phyloP scores from a whole-genome alignment of 2,113 vertebrate genomes.

The Phrynosoma blainvillii region DNA sequence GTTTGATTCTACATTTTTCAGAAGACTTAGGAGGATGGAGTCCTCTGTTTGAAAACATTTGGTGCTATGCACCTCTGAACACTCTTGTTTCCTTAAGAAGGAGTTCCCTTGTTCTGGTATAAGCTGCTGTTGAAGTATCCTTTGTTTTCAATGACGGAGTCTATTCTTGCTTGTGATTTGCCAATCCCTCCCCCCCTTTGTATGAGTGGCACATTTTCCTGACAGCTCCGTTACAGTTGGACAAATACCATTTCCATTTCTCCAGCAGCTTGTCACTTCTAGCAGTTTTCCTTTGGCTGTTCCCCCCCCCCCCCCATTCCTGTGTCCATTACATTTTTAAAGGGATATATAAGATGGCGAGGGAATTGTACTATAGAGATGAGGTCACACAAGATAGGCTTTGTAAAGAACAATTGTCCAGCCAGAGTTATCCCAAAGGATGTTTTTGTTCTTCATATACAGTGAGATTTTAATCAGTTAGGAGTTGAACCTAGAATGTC shows the following conservation, averaged over 20 bases:
- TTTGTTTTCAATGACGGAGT: not conserved
- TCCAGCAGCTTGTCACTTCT: conserved; percentile 40
- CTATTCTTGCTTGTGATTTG: not conserved
- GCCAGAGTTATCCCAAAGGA: not conserved
- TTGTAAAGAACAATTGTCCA: not conserved
- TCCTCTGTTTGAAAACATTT: not conserved
- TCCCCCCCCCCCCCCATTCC: conserved; percentile 18
- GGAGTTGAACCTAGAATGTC: not conserved
- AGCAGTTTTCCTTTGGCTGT: conserved; percentile 8
- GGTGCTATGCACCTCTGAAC: not conserved
- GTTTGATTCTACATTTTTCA: not conserved
- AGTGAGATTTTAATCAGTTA: not conserved
- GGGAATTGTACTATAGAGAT: not conserved
- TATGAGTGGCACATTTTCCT: conserved; percentile 32
- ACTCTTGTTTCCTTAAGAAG: not conserved
- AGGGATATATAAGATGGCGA: not conserved
- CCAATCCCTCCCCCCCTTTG: accelerated
- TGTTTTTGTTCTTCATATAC: not conserved
- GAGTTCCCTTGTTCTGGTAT: not conserved
- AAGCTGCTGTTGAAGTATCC: not conserved
- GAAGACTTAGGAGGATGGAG: not conserved
- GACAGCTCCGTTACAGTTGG: conserved; percentile 51
- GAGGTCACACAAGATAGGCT: conserved; percentile 12
- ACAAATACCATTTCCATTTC: conserved; percentile 46
- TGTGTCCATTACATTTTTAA: not conserved